Percentiles rank a stretch among this genome's conserved stretches.
Evolutionary conservation across 2,797 vertebrate species (phyloP).

Genomic region (Chloroceryle inda): DNA sequence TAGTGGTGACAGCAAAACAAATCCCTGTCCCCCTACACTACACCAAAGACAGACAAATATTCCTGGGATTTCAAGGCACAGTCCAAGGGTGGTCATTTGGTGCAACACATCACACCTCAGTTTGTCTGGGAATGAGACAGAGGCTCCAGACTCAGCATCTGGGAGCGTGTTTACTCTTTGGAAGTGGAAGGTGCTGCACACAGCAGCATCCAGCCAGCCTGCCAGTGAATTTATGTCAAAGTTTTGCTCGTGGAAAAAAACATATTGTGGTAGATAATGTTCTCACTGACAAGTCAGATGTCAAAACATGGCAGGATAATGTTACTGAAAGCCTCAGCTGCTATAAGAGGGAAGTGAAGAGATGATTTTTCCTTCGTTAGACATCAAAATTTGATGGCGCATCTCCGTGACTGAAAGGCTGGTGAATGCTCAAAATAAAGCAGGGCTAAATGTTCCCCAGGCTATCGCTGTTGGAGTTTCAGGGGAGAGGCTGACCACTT

Average conservation of each 20-base stretch:
- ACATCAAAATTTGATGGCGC: slow-evolving; percentile 38
- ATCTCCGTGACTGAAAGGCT: neutral
- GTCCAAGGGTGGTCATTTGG: neutral
- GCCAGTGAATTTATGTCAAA: slow-evolving; percentile 19
- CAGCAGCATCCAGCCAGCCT: neutral
- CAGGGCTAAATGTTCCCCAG: neutral
- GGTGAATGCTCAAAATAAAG: neutral
- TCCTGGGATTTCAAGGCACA: neutral
- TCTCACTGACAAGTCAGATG: slow-evolving; percentile 57
- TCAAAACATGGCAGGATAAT: slow-evolving; percentile 64
- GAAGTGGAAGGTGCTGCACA: neutral
- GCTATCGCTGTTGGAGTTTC: neutral
- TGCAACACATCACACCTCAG: neutral
- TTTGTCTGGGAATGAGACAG: neutral
- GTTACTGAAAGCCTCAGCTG: slow-evolving; percentile 55
- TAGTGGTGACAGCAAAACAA: neutral
- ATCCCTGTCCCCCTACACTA: neutral
- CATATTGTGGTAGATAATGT: slow-evolving; percentile 49
- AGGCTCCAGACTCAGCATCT: neutral
- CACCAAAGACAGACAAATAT: neutral
- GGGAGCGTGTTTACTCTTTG: neutral
- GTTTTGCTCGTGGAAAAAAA: slow-evolving; percentile 7
- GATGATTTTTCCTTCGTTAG: slow-evolving; percentile 35
- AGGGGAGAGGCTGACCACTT: neutral
- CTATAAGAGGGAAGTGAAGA: slow-evolving; percentile 1